Conservation (phyloP, 2,113 vertebrate species). For the Synodontis membranacea region DNA sequence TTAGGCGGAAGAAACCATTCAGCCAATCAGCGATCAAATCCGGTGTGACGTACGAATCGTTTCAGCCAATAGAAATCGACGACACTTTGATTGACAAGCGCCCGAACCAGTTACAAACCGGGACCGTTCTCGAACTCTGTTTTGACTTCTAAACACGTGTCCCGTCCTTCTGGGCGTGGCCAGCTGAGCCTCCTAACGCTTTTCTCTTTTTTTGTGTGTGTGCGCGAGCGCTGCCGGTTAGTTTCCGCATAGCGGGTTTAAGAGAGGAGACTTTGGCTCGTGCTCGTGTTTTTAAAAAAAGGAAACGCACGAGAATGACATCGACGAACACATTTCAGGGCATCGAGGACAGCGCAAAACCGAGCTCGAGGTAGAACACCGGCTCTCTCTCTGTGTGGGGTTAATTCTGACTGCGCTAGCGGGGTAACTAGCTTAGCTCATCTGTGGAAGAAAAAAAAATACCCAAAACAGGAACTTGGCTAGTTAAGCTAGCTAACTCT, state of each 20-base stretch:
- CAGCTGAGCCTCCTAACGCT: background rate
- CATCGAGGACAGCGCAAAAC: constrained; percentile 69
- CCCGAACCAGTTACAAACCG: background rate
- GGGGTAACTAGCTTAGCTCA: constrained; percentile 9
- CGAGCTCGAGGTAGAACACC: constrained; percentile 81
- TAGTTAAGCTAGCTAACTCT: constrained; percentile 31
- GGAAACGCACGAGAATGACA: constrained; percentile 62
- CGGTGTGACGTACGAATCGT: background rate
- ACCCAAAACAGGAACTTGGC: constrained; percentile 34
- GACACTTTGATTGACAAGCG: background rate
- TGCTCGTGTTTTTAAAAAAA: background rate
- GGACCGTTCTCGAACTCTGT: background rate
- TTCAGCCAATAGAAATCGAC: constrained; percentile 1
- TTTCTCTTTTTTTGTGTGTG: constrained; percentile 34
- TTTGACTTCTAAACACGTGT: constrained; percentile 22
- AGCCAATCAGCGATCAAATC: constrained; percentile 28
- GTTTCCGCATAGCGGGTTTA: constrained; percentile 13
- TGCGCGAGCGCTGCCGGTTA: background rate
- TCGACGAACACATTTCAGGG: constrained; percentile 82
- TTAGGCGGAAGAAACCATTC: background rate
- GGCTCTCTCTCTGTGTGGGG: background rate
- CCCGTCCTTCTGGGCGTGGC: constrained; percentile 37
- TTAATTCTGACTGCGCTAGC: constrained; percentile 4
- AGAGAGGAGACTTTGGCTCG: background rate
- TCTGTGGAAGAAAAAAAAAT: background rate